Percentiles rank a stretch among this genome's conserved stretches.
Evolutionary conservation across 2,888 invertebrate species (phyloP).

Genomic region (Brachyptera risi): DNA sequence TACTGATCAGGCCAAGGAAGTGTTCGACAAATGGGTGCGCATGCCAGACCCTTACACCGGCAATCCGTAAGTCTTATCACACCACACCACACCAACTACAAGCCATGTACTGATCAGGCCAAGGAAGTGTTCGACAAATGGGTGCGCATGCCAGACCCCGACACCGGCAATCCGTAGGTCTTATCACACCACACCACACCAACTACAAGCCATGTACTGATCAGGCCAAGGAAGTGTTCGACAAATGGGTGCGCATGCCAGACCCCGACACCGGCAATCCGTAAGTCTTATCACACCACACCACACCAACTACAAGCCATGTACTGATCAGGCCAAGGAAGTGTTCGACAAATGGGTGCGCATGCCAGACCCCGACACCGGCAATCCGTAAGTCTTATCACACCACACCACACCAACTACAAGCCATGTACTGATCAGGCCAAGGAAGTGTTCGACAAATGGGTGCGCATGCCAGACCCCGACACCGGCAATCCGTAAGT

Average conservation of each 20-base stretch:
- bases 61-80: slow-evolving; percentile 76
- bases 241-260: slow-evolving; percentile 68
- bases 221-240: slow-evolving; percentile 67
- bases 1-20: slow-evolving; percentile 66
- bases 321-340: slow-evolving; percentile 68
- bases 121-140: slow-evolving; percentile 67
- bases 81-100: slow-evolving; percentile 69
- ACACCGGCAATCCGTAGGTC: slow-evolving; percentile 76
- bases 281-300: too few relatives aligned
- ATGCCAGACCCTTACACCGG: slow-evolving; percentile 69
- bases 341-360: slow-evolving; percentile 74
- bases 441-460: slow-evolving; percentile 63
- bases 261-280: slow-evolving; percentile 76
- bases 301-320: slow-evolving; percentile 70
- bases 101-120: slow-evolving; percentile 72
- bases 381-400: slow-evolving; percentile 77
- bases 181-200: too few relatives aligned
- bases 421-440: slow-evolving; percentile 73
- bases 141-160: slow-evolving; percentile 69
- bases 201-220: slow-evolving; percentile 74
- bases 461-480: slow-evolving; percentile 70
- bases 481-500: slow-evolving; percentile 78
- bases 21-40: slow-evolving; percentile 72
- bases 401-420: slow-evolving; percentile 69
- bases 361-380: slow-evolving; percentile 66